Base-by-base conservation (phyloP, 2,888 invertebrate genomes). In the Drosophila formosana region DNA sequence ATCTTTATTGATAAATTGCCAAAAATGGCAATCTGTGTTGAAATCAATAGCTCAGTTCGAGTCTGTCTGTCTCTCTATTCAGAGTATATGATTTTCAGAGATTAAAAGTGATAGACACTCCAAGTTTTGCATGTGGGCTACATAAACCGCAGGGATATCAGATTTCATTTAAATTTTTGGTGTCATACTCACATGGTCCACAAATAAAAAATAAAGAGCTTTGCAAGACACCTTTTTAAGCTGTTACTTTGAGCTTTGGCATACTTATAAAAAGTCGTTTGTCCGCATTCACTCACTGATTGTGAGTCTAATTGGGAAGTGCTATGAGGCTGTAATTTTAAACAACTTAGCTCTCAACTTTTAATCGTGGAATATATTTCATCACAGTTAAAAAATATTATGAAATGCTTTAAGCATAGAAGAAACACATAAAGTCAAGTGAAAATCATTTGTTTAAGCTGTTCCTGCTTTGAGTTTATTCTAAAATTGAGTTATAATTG, bases 31-130 rank as follows among this genome's bases (percentile, higher is more conserved):
- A 30, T 30, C 4, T 30, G 2, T 30, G 5, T 30, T 5, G 30
- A 6, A 2, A 5, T 6, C 30, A 30, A 7, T 30, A 5, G 30
- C 30, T 6, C 28, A 1, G 4, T 28, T 4, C n/a, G n/a, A n/a
- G n/a, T n/a, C n/a, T n/a, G n/a, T 28, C 11, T 34, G 11, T 34
- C 11, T 34, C 2, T 34, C 11, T 34, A n/a, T 37, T 37, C n/a
- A n/a, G 4, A 37, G 37, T 37, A n/a, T n/a, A n/a, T n/a, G 37
- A 37, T n/a, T n/a, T 5, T n/a, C 0, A n/a, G 4, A 37, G 37
- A 37, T 37, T 37, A n/a, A 37, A 37, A n/a, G 11, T 37, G n/a
- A 37, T 37, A 37, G 37, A 37, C 37, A 37, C 37, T 11, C 37
- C 37, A n/a, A 37, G 5, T 37, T 37, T n/a, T 37, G 37, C 37